These are phyloP conservation scores for Suillia variegata DNA, from an alignment of 2,888 invertebrate genomes.

Conservation along the genomic window DNA sequence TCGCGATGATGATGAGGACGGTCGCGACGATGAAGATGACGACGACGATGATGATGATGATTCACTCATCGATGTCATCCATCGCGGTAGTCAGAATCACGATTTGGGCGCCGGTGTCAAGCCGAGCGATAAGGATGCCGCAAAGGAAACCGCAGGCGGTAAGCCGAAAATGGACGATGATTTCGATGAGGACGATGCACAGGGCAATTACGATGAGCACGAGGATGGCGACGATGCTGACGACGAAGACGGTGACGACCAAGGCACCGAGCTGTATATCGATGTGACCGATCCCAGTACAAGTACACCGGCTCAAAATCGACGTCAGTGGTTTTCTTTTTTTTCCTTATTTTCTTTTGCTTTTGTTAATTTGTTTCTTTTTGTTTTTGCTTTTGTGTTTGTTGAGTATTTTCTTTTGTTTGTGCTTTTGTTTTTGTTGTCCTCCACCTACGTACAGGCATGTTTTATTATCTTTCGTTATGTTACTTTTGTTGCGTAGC, in stretches of 20 bases:
- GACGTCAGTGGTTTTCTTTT: conserved; percentile 57
- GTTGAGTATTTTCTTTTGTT: conserved; percentile 23
- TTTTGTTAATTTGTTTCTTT: conserved; percentile 9
- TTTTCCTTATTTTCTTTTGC: conserved; percentile 26
- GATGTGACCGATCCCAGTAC: conserved; percentile 42
- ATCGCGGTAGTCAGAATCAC: conserved; percentile 20
- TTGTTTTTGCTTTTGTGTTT: conserved; percentile 26
- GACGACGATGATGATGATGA: conserved; percentile 25
- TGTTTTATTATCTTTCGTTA: conserved; percentile 22
- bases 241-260: conserved; percentile 28
- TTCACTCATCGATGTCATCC: conserved; percentile 24
- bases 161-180: neutral
- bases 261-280: conserved; percentile 38
- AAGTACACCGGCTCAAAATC: conserved; percentile 32
- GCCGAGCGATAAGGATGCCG: conserved; percentile 28
- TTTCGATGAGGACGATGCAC: conserved; percentile 11
- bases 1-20: conserved; percentile 29
- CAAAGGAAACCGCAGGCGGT: conserved; percentile 12
- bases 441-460: conserved; percentile 2
- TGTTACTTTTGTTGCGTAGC: conserved; percentile 18
- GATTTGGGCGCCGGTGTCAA: conserved; percentile 21
- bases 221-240: conserved; percentile 28
- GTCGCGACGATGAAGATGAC: conserved; percentile 31
- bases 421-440: conserved; percentile 18
- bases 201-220: neutral